Conservation (phyloP, 2,113 vertebrate genomes). For the Arenaria interpres region DNA sequence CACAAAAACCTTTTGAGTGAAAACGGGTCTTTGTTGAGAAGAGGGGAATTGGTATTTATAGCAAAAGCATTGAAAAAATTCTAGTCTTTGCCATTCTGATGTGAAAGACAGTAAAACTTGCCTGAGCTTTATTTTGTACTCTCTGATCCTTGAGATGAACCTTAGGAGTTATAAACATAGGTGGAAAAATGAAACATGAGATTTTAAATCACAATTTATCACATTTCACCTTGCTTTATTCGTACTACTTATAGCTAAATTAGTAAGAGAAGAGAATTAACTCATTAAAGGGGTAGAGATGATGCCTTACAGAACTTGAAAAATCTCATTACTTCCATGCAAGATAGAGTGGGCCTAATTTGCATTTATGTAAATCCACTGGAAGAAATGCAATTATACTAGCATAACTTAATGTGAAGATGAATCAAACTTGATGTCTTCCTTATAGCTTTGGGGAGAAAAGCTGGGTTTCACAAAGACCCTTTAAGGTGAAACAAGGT, state of each 20-base stretch:
- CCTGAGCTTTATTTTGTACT: background rate
- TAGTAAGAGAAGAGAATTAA: conserved; percentile 22
- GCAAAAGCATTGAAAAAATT: background rate
- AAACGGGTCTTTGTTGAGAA: background rate
- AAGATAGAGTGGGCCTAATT: background rate
- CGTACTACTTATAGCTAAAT: background rate
- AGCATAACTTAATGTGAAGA: conserved; percentile 9
- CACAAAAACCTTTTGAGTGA: background rate
- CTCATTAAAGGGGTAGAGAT: background rate
- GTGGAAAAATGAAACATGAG: background rate
- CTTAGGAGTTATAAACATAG: background rate
- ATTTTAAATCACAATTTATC: background rate
- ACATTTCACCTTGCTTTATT: background rate
- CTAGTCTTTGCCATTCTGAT: background rate
- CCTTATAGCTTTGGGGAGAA: background rate
- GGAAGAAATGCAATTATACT: conserved; percentile 23
- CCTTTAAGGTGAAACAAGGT: background rate
- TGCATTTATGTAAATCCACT: conserved; percentile 57
- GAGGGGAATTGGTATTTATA: background rate
- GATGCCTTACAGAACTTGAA: conserved; percentile 19
- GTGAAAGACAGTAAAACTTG: background rate
- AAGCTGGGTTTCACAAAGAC: background rate
- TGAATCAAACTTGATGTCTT: conserved; percentile 14
- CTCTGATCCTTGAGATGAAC: background rate
- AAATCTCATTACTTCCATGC: conserved; percentile 9